Percentiles rank a stretch among this genome's conserved stretches.
Conservation (phyloP, 2,113 vertebrate species). For the Periophthalmus modestus region DNA sequence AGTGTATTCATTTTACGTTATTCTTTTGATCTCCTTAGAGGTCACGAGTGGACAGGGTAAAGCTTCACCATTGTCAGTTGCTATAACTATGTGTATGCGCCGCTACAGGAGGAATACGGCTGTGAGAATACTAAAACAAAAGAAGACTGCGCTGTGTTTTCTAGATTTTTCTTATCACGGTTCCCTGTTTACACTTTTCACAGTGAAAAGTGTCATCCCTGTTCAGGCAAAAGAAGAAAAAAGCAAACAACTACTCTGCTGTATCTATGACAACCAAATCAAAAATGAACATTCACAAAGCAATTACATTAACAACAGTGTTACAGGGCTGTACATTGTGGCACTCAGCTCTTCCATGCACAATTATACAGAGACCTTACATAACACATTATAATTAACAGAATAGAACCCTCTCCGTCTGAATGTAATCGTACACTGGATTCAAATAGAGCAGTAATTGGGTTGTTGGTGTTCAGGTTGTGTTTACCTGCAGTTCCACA, state of each 20-base stretch:
- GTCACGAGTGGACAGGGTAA: neutral
- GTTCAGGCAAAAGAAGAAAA: neutral
- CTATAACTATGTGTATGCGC: neutral
- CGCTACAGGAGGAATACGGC: neutral
- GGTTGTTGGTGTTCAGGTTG: slow-evolving; percentile 4
- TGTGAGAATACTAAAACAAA: neutral
- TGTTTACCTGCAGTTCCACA: slow-evolving; percentile 19
- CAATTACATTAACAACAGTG: neutral
- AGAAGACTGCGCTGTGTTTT: neutral
- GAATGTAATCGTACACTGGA: slow-evolving; percentile 12
- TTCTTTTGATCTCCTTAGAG: neutral
- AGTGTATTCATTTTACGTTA: neutral
- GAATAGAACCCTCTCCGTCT: neutral
- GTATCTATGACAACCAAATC: neutral
- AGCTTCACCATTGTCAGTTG: neutral
- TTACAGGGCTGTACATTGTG: neutral
- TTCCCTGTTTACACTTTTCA: neutral
- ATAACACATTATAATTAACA: slow-evolving; percentile 7
- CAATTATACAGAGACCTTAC: slow-evolving; percentile 2
- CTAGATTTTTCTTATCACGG: neutral
- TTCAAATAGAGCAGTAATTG: slow-evolving; percentile 7
- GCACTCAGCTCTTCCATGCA: neutral
- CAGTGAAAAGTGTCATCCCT: too few relatives aligned
- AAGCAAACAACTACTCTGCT: neutral
- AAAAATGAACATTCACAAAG: neutral